Evolutionary conservation across 1,140 invertebrate genomes (phyloP).

Genomic region (Sarcophaga bullata): DNA sequence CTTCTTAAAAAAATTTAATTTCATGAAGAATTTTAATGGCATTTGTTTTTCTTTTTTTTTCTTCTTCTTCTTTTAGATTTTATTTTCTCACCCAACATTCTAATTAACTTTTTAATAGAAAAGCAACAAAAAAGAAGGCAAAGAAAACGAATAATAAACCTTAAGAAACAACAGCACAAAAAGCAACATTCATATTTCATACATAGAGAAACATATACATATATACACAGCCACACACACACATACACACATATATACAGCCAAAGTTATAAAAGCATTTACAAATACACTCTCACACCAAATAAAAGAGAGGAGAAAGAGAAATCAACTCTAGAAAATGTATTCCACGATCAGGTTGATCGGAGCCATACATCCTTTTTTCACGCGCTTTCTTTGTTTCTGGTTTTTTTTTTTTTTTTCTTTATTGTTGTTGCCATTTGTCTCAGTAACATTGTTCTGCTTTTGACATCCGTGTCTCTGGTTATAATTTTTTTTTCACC

Average conservation of each 20-base stretch:
- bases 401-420: too few relatives aligned
- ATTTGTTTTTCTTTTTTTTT: too few relatives aligned
- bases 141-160: neutral
- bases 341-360: constrained; percentile 15
- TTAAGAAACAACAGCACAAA: too few relatives aligned
- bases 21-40: too few relatives aligned
- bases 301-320: neutral
- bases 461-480: neutral
- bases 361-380: neutral
- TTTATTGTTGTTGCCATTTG: too few relatives aligned
- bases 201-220: neutral
- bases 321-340: neutral
- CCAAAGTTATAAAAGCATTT: neutral
- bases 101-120: neutral
- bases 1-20: too few relatives aligned
- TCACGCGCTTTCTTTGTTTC: neutral
- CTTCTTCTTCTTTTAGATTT: too few relatives aligned
- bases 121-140: neutral
- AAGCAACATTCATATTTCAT: neutral
- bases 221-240: too few relatives aligned
- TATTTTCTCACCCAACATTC: neutral
- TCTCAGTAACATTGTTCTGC: neutral
- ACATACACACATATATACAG: too few relatives aligned
- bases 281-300: neutral
- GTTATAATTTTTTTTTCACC: too few relatives aligned